phyloP scores from a whole-genome alignment of 1,140 invertebrate genomes.

The Micrasema longulum region DNA sequence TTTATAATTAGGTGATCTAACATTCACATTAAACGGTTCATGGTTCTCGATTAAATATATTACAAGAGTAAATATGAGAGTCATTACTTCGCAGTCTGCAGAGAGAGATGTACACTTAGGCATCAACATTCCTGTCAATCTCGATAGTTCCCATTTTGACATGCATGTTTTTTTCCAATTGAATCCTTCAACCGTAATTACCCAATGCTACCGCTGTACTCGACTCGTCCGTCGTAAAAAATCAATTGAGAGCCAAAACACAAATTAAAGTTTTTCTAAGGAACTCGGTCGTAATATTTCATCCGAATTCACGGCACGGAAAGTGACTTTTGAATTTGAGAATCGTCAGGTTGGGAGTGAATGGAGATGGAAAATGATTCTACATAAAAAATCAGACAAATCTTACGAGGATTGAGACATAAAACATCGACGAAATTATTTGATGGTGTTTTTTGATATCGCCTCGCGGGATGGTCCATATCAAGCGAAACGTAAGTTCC shows the following conservation, averaged over 20 bases:
- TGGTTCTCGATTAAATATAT: too few species aligned
- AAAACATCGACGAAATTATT: conserved; percentile 44
- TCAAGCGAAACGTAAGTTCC: neutral
- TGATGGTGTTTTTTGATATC: conserved; percentile 45
- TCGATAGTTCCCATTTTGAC: neutral
- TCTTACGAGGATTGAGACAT: conserved; percentile 38
- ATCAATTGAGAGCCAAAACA: neutral
- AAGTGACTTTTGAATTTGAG: neutral
- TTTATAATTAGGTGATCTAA: too few species aligned
- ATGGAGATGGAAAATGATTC: neutral
- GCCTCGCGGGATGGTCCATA: conserved; percentile 19
- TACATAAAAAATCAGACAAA: conserved; percentile 30
- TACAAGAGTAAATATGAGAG: too few species aligned
- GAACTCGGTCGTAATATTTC: neutral
- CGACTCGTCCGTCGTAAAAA: neutral
- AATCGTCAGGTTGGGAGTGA: conserved; percentile 5
- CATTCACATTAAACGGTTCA: too few species aligned
- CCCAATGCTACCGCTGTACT: neutral
- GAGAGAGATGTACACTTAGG: too few species aligned
- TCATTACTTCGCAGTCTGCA: too few species aligned
- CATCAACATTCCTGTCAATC: too few species aligned
- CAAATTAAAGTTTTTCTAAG: conserved; percentile 26
- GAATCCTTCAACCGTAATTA: neutral
- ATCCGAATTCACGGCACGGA: neutral
- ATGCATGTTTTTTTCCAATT: neutral